phyloP scores from a whole-genome alignment of 1,140 invertebrate species.

The Drosophila parabipectinata region DNA sequence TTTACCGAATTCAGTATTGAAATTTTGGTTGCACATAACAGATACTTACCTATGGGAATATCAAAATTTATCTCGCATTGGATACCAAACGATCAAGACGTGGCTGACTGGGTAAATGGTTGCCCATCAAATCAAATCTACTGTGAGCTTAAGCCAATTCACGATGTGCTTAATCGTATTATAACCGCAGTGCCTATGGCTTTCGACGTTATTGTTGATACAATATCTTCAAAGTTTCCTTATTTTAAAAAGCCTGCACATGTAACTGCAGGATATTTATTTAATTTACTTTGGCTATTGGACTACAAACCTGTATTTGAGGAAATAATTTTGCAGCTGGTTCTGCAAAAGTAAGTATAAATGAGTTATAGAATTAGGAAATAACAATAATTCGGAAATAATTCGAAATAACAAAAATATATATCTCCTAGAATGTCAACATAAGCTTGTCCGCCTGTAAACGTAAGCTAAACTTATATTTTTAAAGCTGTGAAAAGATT shows the following conservation, averaged over 20 bases:
- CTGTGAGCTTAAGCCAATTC: slow-evolving; percentile 58
- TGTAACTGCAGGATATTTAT: slow-evolving; percentile 87
- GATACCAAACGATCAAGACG: slow-evolving; percentile 80
- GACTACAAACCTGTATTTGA: slow-evolving; percentile 87
- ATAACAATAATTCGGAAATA: no score
- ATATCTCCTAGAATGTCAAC: no score
- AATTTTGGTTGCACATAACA: slow-evolving; percentile 87
- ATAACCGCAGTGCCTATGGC: slow-evolving; percentile 75
- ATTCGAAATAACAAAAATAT: no score
- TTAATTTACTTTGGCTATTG: slow-evolving; percentile 87
- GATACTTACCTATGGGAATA: slow-evolving; percentile 86
- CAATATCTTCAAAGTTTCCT: slow-evolving; percentile 85
- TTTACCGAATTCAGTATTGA: slow-evolving; percentile 88
- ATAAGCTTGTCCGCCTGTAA: no score
- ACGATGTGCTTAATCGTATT: slow-evolving; percentile 66
- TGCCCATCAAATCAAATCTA: slow-evolving; percentile 79
- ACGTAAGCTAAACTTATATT: no score
- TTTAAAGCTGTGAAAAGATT: no score
- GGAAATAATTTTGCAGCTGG: slow-evolving; percentile 86
- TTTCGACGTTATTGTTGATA: slow-evolving; percentile 64
- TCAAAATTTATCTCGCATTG: slow-evolving; percentile 86
- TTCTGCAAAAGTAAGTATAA: slow-evolving; percentile 87
- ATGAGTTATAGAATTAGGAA: no score
- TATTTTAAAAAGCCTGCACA: slow-evolving; percentile 86
- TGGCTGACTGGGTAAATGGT: slow-evolving; percentile 62